Base-by-base conservation (phyloP, 2,113 vertebrate genomes). In the Pollimyrus isidori region DNA sequence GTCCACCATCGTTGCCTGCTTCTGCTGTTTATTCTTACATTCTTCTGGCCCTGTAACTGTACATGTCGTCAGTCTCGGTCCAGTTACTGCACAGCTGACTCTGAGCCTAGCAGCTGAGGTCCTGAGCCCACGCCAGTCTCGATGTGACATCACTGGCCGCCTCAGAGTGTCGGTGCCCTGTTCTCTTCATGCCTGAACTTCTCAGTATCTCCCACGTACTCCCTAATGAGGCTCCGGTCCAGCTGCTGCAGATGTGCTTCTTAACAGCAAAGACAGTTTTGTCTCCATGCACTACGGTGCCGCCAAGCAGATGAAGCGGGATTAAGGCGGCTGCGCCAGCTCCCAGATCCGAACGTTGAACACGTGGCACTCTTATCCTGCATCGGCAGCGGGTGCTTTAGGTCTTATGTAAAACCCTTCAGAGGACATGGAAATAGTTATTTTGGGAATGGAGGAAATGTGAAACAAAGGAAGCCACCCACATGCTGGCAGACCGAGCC, bases 271-370 rank as follows among this genome's bases (percentile, higher is more conserved):
- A n/a, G 45, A 23, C 26, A 15, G 56, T 62, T 30, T 13, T 50
- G 62, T 89, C n/a, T 35, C 83, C 19, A 58, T 9, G 53, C 83
- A 69, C 11, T 9, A 2, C 7, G 26, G 35, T 50, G 76, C 49
- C 76, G 88, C 82, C 39, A 23, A 42, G 45, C 39, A 48, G 82
- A 48, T 21, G 82, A 84, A 83, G 87, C 21, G 48, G 62, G 89
- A 90, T 87, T 80, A 87, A 65, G 73, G 65, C 2, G 49, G 83
- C 89, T 50, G 46, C 87, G n/a, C 39, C 69, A 62, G 87, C 69
- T 42, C 82, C 82, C 73, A 6, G 39, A 83, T 35, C 26, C 86
- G 26, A 86, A 21, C 49, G 23, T 17, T 90, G 86, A 82, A 58
- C 86, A 83, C 30, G 65, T 2, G 19, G 19, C 5, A 5, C 30